These are phyloP conservation scores for Papilio dardanus DNA, from an alignment of 1,140 invertebrate species.

Conservation along the genomic window DNA sequence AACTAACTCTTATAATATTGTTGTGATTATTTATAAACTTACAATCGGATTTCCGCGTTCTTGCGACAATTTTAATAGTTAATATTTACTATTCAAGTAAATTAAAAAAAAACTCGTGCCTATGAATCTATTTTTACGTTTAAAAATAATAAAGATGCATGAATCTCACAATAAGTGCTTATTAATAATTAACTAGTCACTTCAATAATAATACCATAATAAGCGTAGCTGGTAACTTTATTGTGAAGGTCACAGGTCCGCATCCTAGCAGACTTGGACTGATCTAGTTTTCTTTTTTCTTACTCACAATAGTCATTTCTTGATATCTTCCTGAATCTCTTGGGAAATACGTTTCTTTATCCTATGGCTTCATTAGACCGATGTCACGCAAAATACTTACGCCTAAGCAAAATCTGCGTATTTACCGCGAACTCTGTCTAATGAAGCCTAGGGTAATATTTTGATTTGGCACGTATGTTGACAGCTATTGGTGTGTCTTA, in stretches of 20 bases:
- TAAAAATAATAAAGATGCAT: background rate
- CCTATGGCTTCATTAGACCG: too few species aligned
- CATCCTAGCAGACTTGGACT: background rate
- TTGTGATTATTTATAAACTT: conserved; percentile 26
- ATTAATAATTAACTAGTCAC: conserved; percentile 10
- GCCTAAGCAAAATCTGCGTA: too few species aligned
- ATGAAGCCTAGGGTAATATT: too few species aligned
- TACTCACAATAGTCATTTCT: background rate
- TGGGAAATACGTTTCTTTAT: background rate
- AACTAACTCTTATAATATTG: conserved; percentile 7
- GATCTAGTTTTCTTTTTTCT: background rate
- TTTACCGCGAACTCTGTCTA: too few species aligned
- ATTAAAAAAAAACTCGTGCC: conserved; percentile 18
- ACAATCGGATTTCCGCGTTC: conserved; percentile 4
- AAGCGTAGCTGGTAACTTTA: background rate
- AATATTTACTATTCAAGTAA: conserved; percentile 18
- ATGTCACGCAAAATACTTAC: too few species aligned
- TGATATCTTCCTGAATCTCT: too few species aligned
- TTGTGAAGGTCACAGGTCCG: background rate
- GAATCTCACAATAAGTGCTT: conserved; percentile 13
- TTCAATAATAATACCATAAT: background rate
- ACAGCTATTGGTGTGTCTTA: background rate
- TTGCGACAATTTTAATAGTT: conserved; percentile 15
- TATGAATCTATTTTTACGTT: conserved; percentile 23
- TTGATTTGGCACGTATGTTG: background rate